These are phyloP conservation scores for Oreocharis arfaki DNA, from an alignment of 2,113 vertebrate species.

Conservation along the genomic window DNA sequence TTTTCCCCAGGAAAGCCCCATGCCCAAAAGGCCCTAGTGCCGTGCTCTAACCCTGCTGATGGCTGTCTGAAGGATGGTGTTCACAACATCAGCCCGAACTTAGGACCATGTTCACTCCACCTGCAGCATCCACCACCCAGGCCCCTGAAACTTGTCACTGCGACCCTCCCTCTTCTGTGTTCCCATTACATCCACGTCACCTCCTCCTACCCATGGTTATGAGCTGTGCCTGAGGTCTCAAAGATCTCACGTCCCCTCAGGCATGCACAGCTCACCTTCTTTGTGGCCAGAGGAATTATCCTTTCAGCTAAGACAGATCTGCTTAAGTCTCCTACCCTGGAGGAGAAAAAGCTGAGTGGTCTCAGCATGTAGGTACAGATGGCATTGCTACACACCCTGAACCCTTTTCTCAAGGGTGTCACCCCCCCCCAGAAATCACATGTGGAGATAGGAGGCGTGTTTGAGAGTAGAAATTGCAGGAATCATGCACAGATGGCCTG, in stretches of 20 bases:
- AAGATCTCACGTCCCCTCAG: neutral
- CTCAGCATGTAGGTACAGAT: rapidly evolving
- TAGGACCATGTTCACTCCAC: neutral
- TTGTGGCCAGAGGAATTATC: neutral
- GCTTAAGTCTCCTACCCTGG: neutral
- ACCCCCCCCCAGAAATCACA: neutral
- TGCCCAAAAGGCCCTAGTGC: neutral
- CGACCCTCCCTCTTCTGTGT: neutral
- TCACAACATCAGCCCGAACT: neutral
- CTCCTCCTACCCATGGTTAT: neutral
- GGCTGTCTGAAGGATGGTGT: neutral
- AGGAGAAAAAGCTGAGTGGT: neutral
- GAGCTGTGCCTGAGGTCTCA: neutral
- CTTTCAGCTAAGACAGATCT: neutral
- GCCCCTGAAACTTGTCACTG: neutral
- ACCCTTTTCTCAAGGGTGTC: neutral
- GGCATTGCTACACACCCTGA: neutral
- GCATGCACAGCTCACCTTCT: neutral
- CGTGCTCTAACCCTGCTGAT: neutral
- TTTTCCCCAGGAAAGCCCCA: neutral
- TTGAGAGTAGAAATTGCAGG: neutral
- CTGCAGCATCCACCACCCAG: neutral
- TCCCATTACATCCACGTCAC: neutral
- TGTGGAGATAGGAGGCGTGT: rapidly evolving
- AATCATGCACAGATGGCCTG: rapidly evolving